Evolutionary conservation across 2,797 vertebrate species (phyloP), one percentile per base, ranked within the genome.

Genomic region (Rousettus madagascariensis): DNA sequence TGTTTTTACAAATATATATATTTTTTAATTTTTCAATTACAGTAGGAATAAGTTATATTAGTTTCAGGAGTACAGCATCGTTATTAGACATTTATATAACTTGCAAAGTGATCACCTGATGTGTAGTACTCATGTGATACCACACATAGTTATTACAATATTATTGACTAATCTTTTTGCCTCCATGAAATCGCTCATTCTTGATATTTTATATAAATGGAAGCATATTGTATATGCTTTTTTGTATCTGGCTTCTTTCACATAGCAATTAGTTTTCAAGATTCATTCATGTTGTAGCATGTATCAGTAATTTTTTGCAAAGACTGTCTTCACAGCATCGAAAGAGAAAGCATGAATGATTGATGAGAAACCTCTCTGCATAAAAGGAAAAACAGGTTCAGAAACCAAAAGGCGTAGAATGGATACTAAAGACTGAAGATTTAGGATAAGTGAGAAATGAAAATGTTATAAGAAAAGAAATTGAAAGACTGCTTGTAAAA

Each of bases 401-500:
- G 92, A 91, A 61, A 41, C 22, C 9, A 41, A 49, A 71, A 65
- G 10, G 17, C 6, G 1, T 88, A 87, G 28, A 90, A 33, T 84
- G 49, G 12, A 92, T 63, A 59, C 55, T 79, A 36, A 63, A 69
- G 19, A 53, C 30, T 85, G 24, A 86, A 20, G 16, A 41, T 61
- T 91, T 71, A 84, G 24, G 33, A 74, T 22, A 80, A 61, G 19
- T 38, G 19, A 91, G 26, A 55, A 72, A 79, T n/a, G 43, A 85
- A 49, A 87, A 24, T 5, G 3, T 71, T 68, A 30, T 65, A 88
- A 96, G 61, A 59, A 74, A 95, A 84, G 12, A 86, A 94, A 61
- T 83, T 12, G 4, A 63, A 92, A 74, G 65, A 65, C 57, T 55
- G 33, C 36, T 91, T 96, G 19, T 93, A 55, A 89, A 66, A 90